Evolutionary conservation across 2,888 invertebrate genomes (phyloP).

Genomic region (Erebia epiphron): DNA sequence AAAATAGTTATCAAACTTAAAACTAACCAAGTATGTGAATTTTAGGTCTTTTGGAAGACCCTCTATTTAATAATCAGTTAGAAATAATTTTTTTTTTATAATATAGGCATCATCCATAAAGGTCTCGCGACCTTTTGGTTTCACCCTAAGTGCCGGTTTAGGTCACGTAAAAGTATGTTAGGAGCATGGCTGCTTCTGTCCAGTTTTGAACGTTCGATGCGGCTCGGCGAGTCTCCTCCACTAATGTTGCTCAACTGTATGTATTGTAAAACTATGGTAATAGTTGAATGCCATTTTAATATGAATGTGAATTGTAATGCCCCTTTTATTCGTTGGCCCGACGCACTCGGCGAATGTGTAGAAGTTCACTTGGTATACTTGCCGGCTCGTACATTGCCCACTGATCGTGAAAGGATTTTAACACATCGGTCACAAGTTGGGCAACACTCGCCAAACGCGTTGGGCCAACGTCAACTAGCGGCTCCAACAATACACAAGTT

Average conservation of each 20-base stretch:
- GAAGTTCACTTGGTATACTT: neutral
- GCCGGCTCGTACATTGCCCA: neutral
- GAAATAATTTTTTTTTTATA: too few relatives aligned
- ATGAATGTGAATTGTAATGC: conserved; percentile 43
- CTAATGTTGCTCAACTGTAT: conserved; percentile 6
- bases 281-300: conserved; percentile 77
- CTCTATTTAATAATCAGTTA: too few relatives aligned
- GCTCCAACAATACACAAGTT: conserved; percentile 67
- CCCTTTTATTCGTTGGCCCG: neutral
- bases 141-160: too few relatives aligned
- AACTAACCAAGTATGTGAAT: too few relatives aligned
- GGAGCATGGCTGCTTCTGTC: too few relatives aligned
- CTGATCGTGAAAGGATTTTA: neutral
- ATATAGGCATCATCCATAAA: too few relatives aligned
- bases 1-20: too few relatives aligned
- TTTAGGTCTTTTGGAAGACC: too few relatives aligned
- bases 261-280: conserved; percentile 13
- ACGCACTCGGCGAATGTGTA: neutral
- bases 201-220: neutral
- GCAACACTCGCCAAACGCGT: neutral
- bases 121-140: too few relatives aligned
- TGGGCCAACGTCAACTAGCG: neutral
- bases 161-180: too few relatives aligned
- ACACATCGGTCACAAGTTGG: neutral
- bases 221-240: conserved; percentile 29